phyloP scores from a whole-genome alignment of 2,888 invertebrate genomes.

The Drosophila melanosoma region DNA sequence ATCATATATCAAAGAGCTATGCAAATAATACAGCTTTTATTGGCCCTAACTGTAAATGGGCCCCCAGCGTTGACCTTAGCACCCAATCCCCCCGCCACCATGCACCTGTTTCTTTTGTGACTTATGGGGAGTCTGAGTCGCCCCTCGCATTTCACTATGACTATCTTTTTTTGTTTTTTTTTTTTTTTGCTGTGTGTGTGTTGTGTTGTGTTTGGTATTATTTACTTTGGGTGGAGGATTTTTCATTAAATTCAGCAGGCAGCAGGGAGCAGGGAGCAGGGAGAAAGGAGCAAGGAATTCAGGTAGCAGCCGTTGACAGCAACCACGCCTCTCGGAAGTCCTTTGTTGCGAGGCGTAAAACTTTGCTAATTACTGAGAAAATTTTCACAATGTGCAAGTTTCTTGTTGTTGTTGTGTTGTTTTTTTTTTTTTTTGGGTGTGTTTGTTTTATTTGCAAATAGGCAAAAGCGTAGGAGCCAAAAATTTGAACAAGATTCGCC shows the following conservation, averaged over 20 bases:
- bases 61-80: conserved; percentile 23
- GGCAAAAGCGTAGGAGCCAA: conserved; percentile 15
- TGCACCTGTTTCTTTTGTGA: conserved; percentile 9
- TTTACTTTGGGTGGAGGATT: conserved; percentile 47
- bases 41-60: not conserved
- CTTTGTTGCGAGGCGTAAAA: conserved; percentile 75
- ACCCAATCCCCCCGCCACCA: not conserved
- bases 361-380: conserved; percentile 78
- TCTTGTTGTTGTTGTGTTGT: conserved; percentile 23
- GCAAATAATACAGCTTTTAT: conserved; percentile 34
- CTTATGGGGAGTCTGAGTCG: conserved; percentile 20
- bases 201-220: conserved; percentile 39
- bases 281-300: not conserved
- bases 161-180: not conserved
- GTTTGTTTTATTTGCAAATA: conserved; percentile 42
- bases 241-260: conserved; percentile 47
- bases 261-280: not conserved
- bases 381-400: conserved; percentile 68
- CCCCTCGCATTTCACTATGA: conserved; percentile 21
- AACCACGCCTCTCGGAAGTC: conserved; percentile 54
- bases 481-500: conserved; percentile 12
- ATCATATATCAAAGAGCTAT: conserved; percentile 51
- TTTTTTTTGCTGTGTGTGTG: not conserved
- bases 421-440: conserved; percentile 10
- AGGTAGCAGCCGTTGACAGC: conserved; percentile 48